phyloP scores from a whole-genome alignment of 2,888 invertebrate genomes.

The Macaria notata region DNA sequence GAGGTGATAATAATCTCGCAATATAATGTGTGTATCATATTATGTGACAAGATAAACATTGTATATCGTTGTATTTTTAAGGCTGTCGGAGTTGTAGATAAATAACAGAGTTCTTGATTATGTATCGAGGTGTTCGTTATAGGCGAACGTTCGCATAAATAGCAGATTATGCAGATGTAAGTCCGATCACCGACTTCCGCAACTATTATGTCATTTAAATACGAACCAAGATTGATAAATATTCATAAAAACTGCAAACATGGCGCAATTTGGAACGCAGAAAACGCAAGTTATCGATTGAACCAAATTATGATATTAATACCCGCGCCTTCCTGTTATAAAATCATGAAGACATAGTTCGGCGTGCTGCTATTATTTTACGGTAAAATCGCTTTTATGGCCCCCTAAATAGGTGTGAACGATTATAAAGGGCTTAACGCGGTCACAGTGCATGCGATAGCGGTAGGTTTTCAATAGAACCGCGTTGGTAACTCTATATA shows the following conservation, averaged over 20 bases:
- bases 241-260: too few relatives aligned
- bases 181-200: slow-evolving; percentile 2
- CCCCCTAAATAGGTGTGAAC: slow-evolving; percentile 15
- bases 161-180: slow-evolving; percentile 3
- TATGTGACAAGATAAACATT: too few relatives aligned
- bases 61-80: too few relatives aligned
- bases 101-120: not conserved
- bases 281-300: not conserved
- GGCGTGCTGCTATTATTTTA: slow-evolving; percentile 4
- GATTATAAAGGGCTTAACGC: slow-evolving; percentile 26
- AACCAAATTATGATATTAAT: slow-evolving; percentile 5
- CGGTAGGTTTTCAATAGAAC: slow-evolving; percentile 32
- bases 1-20: too few relatives aligned
- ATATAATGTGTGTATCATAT: too few relatives aligned
- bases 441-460: slow-evolving; percentile 34
- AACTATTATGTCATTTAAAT: too few relatives aligned
- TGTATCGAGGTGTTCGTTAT: not conserved
- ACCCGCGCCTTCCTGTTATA: slow-evolving; percentile 24
- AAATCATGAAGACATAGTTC: slow-evolving; percentile 28
- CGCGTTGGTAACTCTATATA: slow-evolving; percentile 38
- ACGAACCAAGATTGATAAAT: too few relatives aligned
- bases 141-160: slow-evolving; percentile 1
- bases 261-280: too few relatives aligned
- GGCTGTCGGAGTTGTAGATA: not conserved
- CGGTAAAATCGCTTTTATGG: slow-evolving; percentile 19